A percentile compares a stretch with the other conserved stretches of the same genome.
These are phyloP conservation scores for Paratrypauchen microcephalus DNA, from an alignment of 2,797 vertebrate species.

Conservation along the genomic window DNA sequence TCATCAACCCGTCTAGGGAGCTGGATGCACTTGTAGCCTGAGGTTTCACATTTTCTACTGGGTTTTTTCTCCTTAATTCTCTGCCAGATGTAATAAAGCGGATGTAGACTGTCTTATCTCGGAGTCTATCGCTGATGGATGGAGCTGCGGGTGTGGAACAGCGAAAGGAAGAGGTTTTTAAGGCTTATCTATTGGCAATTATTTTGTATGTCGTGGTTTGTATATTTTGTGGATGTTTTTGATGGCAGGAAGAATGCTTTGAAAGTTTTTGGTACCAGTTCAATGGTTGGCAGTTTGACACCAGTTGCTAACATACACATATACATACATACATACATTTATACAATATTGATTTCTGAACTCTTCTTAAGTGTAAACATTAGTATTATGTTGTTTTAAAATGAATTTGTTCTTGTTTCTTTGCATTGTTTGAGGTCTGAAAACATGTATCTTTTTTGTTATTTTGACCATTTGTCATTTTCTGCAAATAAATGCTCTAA, in stretches of 20 bases:
- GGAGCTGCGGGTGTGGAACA: conserved; percentile 70
- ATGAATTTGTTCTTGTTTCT: too few relatives aligned
- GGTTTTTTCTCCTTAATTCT: conserved; percentile 77
- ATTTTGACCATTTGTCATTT: too few relatives aligned
- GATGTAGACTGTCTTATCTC: conserved; percentile 80
- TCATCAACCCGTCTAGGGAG: conserved; percentile 80
- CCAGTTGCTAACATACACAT: too few relatives aligned
- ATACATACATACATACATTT: too few relatives aligned
- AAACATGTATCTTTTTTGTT: too few relatives aligned
- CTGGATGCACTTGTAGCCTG: conserved; percentile 78
- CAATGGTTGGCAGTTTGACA: background rate
- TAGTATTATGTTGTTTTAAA: too few relatives aligned
- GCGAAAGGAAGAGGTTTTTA: background rate
- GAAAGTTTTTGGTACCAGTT: background rate
- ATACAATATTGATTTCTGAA: too few relatives aligned
- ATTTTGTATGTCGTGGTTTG: background rate
- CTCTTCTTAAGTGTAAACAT: too few relatives aligned
- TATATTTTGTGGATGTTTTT: too few relatives aligned
- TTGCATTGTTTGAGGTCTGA: too few relatives aligned
- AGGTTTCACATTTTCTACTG: conserved; percentile 82
- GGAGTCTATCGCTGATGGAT: conserved; percentile 81
- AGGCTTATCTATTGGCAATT: background rate
- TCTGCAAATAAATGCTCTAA: too few relatives aligned
- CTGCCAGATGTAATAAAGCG: conserved; percentile 84
- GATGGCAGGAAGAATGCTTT: too few relatives aligned